These are phyloP conservation scores for Hippolais icterina DNA, from an alignment of 2,113 vertebrate genomes.

Conservation along the genomic window DNA sequence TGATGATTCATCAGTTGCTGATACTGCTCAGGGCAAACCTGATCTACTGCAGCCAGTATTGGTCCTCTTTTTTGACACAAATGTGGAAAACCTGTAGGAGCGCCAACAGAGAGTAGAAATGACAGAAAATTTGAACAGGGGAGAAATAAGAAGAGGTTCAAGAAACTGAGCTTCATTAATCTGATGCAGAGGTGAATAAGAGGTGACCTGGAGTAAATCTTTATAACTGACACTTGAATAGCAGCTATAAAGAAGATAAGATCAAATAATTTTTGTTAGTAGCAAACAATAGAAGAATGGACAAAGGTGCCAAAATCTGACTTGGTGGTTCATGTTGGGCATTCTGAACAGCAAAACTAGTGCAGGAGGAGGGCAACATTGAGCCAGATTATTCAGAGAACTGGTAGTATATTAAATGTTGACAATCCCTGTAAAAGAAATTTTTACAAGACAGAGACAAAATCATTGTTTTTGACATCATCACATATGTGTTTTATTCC, in stretches of 20 bases:
- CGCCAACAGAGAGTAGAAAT: neutral
- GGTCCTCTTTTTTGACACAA: neutral
- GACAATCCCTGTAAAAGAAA: accelerated
- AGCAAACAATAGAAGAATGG: neutral
- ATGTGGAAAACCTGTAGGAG: neutral
- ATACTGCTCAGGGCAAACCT: neutral
- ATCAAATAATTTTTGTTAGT: neutral
- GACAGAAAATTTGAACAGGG: neutral
- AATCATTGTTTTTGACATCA: neutral
- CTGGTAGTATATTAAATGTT: neutral
- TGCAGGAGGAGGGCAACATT: neutral
- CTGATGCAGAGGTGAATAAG: neutral
- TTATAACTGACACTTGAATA: neutral
- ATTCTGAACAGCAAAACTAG: neutral
- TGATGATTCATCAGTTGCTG: neutral
- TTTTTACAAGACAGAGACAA: neutral
- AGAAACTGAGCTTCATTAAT: neutral
- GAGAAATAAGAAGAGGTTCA: neutral
- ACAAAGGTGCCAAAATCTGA: neutral
- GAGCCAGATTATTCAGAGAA: neutral
- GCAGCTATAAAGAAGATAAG: neutral
- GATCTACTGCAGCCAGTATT: neutral
- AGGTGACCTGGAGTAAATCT: neutral
- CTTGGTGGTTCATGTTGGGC: neutral
- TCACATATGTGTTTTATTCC: neutral